These are phyloP conservation scores for Selenia dentaria DNA, from an alignment of 2,888 invertebrate species.

Conservation along the genomic window DNA sequence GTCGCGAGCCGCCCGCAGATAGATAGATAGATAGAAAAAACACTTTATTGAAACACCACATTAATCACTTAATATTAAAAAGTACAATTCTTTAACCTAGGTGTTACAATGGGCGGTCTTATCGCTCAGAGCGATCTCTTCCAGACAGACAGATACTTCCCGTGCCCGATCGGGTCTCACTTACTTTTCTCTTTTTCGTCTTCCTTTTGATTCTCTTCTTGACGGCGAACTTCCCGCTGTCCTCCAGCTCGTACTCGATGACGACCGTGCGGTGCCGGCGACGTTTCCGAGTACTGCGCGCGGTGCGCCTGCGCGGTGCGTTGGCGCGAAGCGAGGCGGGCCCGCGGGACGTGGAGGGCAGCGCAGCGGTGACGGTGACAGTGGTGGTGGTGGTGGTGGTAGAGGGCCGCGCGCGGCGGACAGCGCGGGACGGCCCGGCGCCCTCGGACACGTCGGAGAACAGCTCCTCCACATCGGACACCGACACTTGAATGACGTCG, in stretches of 20 bases:
- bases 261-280: constrained; percentile 85
- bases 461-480: constrained; percentile 1
- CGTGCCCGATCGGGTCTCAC: too few species aligned
- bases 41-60: too few species aligned
- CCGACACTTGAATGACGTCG: constrained; percentile 1
- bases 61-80: too few species aligned
- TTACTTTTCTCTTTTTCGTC: constrained; percentile 64
- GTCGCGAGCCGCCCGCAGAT: too few species aligned
- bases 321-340: not conserved
- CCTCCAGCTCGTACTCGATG: constrained; percentile 87
- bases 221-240: constrained; percentile 86
- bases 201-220: constrained; percentile 77
- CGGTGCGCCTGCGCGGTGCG: constrained; percentile 23
- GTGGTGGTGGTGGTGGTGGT: not conserved
- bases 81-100: too few species aligned
- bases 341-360: not conserved
- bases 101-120: too few species aligned
- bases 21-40: too few species aligned
- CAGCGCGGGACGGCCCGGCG: not conserved
- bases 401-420: constrained; percentile 5
- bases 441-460: constrained; percentile 15
- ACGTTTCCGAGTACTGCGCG: constrained; percentile 38
- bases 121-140: too few species aligned
- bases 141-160: too few species aligned
- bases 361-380: not conserved